Conservation (phyloP, 2,113 vertebrate genomes). For the Nettapus auritus region DNA sequence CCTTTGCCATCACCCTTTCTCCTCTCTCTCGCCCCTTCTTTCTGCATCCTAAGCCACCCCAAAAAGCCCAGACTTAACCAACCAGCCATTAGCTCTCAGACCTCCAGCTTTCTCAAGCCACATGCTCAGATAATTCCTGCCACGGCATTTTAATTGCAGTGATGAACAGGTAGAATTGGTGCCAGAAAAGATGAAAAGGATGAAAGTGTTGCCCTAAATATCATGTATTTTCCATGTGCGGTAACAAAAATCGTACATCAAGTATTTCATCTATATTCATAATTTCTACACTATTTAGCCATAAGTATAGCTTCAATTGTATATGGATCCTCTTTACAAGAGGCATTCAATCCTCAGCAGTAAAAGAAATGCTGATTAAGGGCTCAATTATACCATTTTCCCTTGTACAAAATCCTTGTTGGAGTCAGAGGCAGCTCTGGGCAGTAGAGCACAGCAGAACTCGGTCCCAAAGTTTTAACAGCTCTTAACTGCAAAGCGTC, state of each 20-base stretch:
- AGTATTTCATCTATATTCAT: slow-evolving; percentile 61
- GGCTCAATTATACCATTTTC: slow-evolving; percentile 26
- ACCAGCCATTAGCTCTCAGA: neutral
- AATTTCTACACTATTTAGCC: slow-evolving; percentile 59
- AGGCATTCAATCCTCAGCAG: slow-evolving; percentile 34
- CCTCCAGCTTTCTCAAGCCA: neutral
- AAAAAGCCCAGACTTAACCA: fast-evolving
- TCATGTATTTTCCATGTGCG: neutral
- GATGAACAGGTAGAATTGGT: slow-evolving; percentile 41
- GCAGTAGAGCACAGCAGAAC: neutral
- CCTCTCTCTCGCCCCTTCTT: neutral
- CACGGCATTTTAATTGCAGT: neutral
- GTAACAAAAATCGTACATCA: slow-evolving; percentile 35
- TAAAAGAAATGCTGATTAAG: slow-evolving; percentile 65
- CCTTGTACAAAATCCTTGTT: neutral
- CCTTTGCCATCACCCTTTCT: neutral
- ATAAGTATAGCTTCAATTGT: slow-evolving; percentile 59
- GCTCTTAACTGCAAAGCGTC: neutral
- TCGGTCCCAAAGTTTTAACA: slow-evolving; percentile 4
- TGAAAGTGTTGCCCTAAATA: slow-evolving; percentile 53
- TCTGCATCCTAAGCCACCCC: neutral
- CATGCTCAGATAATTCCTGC: neutral
- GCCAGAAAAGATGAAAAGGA: slow-evolving; percentile 63
- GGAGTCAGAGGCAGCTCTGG: slow-evolving; percentile 38
- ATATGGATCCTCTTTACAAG: slow-evolving; percentile 44